Conservation (phyloP, 2,797 vertebrate species). For the Sebastes hubbsi region DNA sequence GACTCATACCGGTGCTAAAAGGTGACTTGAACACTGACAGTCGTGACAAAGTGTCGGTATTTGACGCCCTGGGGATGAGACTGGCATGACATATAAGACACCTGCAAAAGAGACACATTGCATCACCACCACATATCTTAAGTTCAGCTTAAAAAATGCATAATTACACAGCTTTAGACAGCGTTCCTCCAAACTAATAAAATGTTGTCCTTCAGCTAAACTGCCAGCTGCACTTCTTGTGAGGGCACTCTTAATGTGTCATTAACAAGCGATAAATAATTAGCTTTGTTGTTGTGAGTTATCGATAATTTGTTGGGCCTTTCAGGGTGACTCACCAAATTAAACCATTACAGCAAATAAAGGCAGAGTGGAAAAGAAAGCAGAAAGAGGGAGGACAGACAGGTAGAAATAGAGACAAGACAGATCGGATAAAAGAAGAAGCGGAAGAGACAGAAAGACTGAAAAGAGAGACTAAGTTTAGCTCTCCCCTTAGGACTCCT, state of each 20-base stretch:
- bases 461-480: conserved; percentile 76
- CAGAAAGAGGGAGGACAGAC: conserved; percentile 13
- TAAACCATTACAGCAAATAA: not conserved
- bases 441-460: conserved; percentile 51
- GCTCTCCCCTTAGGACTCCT: conserved; percentile 75
- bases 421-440: conserved; percentile 35
- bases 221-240: not conserved
- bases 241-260: not conserved
- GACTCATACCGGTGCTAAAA: no score
- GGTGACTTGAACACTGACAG: no score
- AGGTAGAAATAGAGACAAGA: conserved; percentile 32
- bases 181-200: not conserved
- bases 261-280: conserved; percentile 7
- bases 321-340: conserved; percentile 12
- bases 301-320: conserved; percentile 3
- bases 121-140: not conserved
- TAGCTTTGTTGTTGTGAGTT: conserved; percentile 8
- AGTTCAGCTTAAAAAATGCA: not conserved
- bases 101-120: not conserved
- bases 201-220: not conserved
- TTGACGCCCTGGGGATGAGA: no score
- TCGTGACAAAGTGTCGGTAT: no score
- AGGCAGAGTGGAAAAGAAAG: not conserved
- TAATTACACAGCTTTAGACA: not conserved
- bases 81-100: not conserved